Evolutionary conservation across 2,797 vertebrate species (phyloP).

Genomic region (Siniperca obscura): DNA sequence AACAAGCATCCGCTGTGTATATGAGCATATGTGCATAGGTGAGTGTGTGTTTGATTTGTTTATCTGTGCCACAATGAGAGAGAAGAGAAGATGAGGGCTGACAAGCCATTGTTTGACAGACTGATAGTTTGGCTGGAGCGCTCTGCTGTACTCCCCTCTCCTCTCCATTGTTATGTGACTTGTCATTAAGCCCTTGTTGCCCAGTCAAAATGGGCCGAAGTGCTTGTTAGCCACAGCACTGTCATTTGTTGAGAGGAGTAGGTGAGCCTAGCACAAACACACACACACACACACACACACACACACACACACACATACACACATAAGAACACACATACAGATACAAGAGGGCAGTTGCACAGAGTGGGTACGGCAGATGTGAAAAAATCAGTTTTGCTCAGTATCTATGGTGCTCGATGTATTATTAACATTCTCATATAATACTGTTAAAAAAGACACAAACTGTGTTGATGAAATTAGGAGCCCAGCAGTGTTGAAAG

Average conservation of each 20-base stretch:
- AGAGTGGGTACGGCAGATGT: conserved; percentile 68
- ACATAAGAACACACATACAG: conserved; percentile 28
- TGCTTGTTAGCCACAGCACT: conserved; percentile 75
- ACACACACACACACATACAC: conserved; percentile 19
- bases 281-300: conserved; percentile 34
- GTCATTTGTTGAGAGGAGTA: conserved; percentile 74
- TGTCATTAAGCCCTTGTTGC: conserved; percentile 84
- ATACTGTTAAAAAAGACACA: conserved; percentile 54
- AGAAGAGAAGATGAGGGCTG: conserved; percentile 68
- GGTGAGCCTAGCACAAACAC: conserved; percentile 58
- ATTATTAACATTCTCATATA: conserved; percentile 64
- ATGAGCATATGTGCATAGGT: conserved; percentile 36
- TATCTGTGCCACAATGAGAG: conserved; percentile 52
- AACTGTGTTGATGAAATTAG: conserved; percentile 55
- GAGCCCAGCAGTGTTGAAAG: conserved; percentile 29
- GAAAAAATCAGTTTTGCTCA: conserved; percentile 67
- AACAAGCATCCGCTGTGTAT: conserved; percentile 17
- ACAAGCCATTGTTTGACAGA: conserved; percentile 75
- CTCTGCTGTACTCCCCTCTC: conserved; percentile 71
- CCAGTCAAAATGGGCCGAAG: conserved; percentile 78
- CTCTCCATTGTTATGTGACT: conserved; percentile 81
- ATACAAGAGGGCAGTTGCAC: conserved; percentile 63
- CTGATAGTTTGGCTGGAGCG: conserved; percentile 71
- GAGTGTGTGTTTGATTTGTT: conserved; percentile 61
- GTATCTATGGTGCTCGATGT: conserved; percentile 63